Percentiles rank a stretch among this genome's conserved stretches.
Conservation (phyloP, 2,888 invertebrate species). For the Dryobota labecula region DNA sequence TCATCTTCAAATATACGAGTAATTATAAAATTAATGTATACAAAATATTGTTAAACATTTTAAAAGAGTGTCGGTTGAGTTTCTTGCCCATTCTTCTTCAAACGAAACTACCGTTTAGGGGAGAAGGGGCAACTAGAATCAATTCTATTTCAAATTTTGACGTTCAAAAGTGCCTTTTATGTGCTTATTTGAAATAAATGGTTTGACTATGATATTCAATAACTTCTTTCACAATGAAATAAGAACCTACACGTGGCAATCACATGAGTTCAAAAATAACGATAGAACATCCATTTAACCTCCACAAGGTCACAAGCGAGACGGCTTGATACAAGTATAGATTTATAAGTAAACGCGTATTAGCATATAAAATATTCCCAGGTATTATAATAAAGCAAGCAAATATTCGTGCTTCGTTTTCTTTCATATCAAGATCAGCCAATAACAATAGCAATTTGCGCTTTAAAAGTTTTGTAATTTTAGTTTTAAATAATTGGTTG, state of each 20-base stretch:
- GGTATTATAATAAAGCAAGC: slow-evolving; percentile 30
- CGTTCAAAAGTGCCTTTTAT: too few relatives aligned
- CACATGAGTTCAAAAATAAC: not conserved
- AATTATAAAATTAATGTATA: too few relatives aligned
- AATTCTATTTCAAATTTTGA: too few relatives aligned
- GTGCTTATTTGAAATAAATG: too few relatives aligned
- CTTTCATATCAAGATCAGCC: slow-evolving; percentile 31
- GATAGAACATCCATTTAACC: slow-evolving; percentile 2
- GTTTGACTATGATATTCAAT: too few relatives aligned
- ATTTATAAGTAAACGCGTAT: slow-evolving; percentile 25
- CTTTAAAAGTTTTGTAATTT: slow-evolving; percentile 25
- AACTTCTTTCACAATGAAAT: not conserved
- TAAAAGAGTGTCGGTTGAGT: too few relatives aligned
- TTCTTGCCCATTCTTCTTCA: too few relatives aligned
- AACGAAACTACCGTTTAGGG: too few relatives aligned
- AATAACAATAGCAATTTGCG: slow-evolving; percentile 33
- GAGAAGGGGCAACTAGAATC: too few relatives aligned
- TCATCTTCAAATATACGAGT: too few relatives aligned
- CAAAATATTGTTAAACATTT: too few relatives aligned
- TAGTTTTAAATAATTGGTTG: slow-evolving; percentile 9
- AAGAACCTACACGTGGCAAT: not conserved
- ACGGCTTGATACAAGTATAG: not conserved
- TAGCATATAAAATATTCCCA: slow-evolving; percentile 39
- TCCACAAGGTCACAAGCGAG: slow-evolving; percentile 2
- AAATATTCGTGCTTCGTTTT: slow-evolving; percentile 32